phyloP scores from a whole-genome alignment of 1,140 invertebrate species.

The Pseudomyrmex pallidus region DNA sequence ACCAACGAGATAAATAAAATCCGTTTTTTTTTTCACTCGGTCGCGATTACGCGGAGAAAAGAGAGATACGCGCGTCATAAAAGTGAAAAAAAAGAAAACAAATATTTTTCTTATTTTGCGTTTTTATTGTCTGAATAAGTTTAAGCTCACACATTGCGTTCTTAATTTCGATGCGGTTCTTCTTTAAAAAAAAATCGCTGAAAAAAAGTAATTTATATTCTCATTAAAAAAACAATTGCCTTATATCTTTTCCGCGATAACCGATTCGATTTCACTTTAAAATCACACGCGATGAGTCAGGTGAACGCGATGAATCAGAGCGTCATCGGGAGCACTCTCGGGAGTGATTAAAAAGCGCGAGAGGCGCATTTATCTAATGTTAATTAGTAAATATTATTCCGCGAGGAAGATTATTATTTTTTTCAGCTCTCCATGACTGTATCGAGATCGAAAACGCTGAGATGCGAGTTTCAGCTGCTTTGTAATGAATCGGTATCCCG shows the following conservation, averaged over 20 bases:
- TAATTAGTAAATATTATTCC: conserved; percentile 25
- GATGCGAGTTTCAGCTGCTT: neutral
- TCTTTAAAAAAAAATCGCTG: neutral
- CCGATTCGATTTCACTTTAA: conserved; percentile 19
- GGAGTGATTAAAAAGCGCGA: neutral
- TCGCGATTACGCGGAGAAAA: neutral
- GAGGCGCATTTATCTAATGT: neutral
- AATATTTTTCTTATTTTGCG: no score
- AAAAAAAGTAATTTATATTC: neutral
- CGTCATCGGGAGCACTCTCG: neutral
- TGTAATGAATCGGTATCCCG: conserved; percentile 33
- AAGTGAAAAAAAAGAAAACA: no score
- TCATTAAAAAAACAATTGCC: conserved; percentile 8
- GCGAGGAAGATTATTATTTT: conserved; percentile 13
- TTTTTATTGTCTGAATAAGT: no score
- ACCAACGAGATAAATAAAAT: neutral
- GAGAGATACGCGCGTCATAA: no score
- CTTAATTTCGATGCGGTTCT: neutral
- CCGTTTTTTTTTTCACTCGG: conserved; percentile 8
- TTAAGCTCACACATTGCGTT: neutral
- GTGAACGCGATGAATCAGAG: conserved; percentile 27
- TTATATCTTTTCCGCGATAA: neutral
- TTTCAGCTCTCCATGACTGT: neutral
- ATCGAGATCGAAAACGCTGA: neutral
- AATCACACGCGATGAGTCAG: conserved; percentile 13